Conservation (phyloP, 2,797 vertebrate species). For the Valencia hispanica region DNA sequence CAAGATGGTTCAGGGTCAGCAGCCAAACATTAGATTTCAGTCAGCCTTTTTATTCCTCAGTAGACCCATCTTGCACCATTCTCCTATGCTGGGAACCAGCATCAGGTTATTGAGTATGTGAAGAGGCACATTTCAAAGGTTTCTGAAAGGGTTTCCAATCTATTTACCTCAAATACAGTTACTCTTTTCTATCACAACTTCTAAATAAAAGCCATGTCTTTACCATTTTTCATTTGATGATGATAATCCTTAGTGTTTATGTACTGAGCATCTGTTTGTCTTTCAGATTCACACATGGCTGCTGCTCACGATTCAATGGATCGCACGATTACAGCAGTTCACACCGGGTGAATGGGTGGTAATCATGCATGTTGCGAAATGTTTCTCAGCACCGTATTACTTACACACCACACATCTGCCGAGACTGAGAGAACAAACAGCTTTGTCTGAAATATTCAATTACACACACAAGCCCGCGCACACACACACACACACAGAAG, state of each 20-base stretch:
- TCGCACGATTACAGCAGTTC: slow-evolving; percentile 54
- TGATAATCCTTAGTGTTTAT: background rate
- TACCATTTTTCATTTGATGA: background rate
- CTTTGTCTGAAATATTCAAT: slow-evolving; percentile 44
- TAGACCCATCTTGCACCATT: background rate
- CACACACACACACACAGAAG: background rate
- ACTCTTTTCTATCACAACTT: background rate
- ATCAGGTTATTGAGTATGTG: background rate
- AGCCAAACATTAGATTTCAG: background rate
- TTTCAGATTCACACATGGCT: slow-evolving; percentile 44
- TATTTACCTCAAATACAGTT: background rate
- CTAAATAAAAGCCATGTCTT: background rate
- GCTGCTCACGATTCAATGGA: slow-evolving; percentile 44
- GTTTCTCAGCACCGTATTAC: slow-evolving; percentile 57
- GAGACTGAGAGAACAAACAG: slow-evolving; percentile 54
- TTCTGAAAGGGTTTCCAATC: background rate
- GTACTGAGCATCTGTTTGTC: slow-evolving; percentile 13
- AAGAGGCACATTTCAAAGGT: background rate
- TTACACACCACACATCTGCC: slow-evolving; percentile 53
- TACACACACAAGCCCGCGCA: slow-evolving; percentile 27
- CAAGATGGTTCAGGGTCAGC: background rate
- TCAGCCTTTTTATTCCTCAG: background rate
- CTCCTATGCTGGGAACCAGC: background rate
- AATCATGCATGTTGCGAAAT: slow-evolving; percentile 67
- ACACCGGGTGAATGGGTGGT: slow-evolving; percentile 52